Base-by-base conservation (phyloP, 2,888 invertebrate species). In the Platycheirus albimanus region DNA sequence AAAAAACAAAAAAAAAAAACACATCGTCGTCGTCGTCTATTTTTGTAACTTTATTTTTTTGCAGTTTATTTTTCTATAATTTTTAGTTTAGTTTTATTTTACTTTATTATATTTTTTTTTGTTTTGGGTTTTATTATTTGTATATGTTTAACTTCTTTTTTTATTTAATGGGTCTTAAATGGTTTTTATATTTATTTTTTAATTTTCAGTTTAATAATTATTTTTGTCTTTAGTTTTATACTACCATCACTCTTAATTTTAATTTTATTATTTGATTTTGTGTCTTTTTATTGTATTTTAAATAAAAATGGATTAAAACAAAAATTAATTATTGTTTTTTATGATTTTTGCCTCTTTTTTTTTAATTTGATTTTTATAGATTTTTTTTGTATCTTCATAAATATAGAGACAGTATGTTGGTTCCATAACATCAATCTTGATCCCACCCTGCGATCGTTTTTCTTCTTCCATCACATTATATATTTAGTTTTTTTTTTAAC, bases 161-260 rank as follows among this genome's bases (percentile, higher is more conserved):
- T 77, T 84, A 72, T 77, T 74, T 58, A 61, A 28, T 45, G 74
- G 67, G 76, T 77, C 69, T 78, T 70, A 56, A 79, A 67, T 49
- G 71, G 61, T 83, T 85, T 85, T 74, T 19, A 19, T 74, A 20
- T n/a, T n/a, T n/a, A n/a, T n/a, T n/a, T n/a, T n/a, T n/a, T n/a
- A n/a, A n/a, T n/a, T n/a, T 61, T 61, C 17, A 45, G 7, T 61
- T 85, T 77, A 58, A 79, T n/a, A n/a, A n/a, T n/a, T n/a, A n/a
- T n/a, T 86, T 86, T 86, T 87, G 58, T 58, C 58, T 85, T 87
- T 85, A 85, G 76, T 54, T 52, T 86, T 85, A n/a, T n/a, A 64
- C 43, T 84, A 74, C 76, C 77, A 70, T 67, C 61, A 64, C 64
- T 67, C 67, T 81, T 80, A 71, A 51, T 72, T 17, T 71, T 71